Percentiles rank a stretch among this genome's conserved stretches.
These are phyloP conservation scores for Pontoporia blainvillei DNA, from an alignment of 2,113 vertebrate genomes.

Conservation along the genomic window DNA sequence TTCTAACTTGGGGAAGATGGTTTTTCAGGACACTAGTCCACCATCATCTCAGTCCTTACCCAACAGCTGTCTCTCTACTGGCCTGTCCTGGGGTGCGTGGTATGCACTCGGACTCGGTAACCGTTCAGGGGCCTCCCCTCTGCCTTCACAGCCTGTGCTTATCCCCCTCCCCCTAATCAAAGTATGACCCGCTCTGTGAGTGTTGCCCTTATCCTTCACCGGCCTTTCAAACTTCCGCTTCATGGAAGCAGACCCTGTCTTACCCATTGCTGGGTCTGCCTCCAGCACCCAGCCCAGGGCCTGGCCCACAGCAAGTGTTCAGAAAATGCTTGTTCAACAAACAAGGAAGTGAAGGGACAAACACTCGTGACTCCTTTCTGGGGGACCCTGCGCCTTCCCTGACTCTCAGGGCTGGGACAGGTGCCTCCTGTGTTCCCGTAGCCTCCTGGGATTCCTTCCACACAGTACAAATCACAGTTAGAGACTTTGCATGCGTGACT, in stretches of 20 bases:
- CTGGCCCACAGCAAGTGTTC: neutral
- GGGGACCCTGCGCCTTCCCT: neutral
- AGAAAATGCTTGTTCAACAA: neutral
- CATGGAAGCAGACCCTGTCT: neutral
- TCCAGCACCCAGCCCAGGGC: neutral
- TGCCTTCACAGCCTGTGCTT: neutral
- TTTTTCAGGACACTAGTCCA: neutral
- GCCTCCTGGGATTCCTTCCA: neutral
- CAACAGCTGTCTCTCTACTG: neutral
- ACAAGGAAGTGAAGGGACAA: neutral
- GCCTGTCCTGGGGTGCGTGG: neutral
- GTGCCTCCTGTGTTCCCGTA: neutral
- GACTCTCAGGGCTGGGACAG: neutral
- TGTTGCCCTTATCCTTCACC: neutral
- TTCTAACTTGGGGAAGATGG: neutral
- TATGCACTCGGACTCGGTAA: neutral
- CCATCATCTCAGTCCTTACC: neutral
- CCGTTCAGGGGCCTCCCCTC: neutral
- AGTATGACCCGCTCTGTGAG: neutral
- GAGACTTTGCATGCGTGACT: neutral
- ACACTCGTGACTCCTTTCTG: neutral
- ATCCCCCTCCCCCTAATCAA: neutral
- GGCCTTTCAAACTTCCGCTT: neutral
- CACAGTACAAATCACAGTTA: neutral
- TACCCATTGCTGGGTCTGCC: neutral